Conservation (phyloP, 2,888 invertebrate species). For the Netelia inedita region DNA sequence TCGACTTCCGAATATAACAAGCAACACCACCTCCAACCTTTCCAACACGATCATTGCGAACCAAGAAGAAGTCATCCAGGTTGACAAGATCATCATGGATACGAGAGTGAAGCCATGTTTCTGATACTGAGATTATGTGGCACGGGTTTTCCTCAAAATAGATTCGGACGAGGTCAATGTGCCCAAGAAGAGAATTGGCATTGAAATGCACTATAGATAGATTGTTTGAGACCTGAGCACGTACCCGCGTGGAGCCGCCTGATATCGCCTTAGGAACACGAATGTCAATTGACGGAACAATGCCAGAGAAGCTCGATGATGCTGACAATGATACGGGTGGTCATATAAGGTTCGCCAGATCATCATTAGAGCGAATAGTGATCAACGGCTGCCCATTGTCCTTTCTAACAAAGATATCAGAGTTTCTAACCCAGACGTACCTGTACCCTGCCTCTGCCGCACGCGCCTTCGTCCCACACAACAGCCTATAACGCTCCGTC, state of each 20-base stretch:
- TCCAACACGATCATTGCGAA: too few species aligned
- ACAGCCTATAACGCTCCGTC: not conserved
- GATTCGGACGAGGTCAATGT: not conserved
- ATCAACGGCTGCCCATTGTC: not conserved
- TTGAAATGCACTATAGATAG: not conserved
- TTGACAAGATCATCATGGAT: too few species aligned
- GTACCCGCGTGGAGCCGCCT: too few species aligned
- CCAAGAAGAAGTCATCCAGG: too few species aligned
- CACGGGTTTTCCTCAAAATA: not conserved
- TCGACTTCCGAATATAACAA: slow-evolving; percentile 40
- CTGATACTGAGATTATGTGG: not conserved
- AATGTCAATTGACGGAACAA: too few species aligned
- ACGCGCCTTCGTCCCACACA: not conserved
- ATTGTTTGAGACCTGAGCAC: not conserved
- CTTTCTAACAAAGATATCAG: not conserved
- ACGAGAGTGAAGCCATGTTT: too few species aligned
- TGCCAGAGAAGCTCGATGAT: too few species aligned
- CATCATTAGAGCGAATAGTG: not conserved
- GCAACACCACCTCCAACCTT: slow-evolving; percentile 53
- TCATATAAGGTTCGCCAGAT: not conserved
- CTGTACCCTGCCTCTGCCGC: not conserved
- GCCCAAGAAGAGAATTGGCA: too few species aligned
- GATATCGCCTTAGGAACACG: too few species aligned
- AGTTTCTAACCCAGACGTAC: not conserved
- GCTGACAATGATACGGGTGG: not conserved